A percentile compares a stretch with the other conserved stretches of the same genome.
Conservation (phyloP, 2,113 vertebrate species). For the Cardinalis cardinalis region DNA sequence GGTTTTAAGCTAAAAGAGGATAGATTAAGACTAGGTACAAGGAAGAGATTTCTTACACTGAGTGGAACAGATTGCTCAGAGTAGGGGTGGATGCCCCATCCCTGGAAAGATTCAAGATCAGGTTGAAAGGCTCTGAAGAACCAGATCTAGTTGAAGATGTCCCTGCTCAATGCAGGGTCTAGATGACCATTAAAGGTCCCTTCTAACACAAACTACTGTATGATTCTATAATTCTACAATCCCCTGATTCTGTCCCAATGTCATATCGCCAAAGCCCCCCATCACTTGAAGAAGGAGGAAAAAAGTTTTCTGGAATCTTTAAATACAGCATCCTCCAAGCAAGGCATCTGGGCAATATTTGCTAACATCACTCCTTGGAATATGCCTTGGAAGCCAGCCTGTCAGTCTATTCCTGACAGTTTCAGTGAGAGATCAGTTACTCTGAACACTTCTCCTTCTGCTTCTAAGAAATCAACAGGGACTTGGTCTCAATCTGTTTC, state of each 20-base stretch:
- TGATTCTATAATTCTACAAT: not conserved
- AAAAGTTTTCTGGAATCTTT: not conserved
- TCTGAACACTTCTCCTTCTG: not conserved
- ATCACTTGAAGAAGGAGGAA: not conserved
- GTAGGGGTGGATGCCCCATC: too few species aligned
- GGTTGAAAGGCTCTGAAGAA: not conserved
- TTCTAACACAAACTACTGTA: not conserved
- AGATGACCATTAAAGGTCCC: not conserved
- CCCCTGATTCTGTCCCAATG: not conserved
- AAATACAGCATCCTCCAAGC: not conserved
- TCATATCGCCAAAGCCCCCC: not conserved
- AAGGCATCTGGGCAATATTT: not conserved
- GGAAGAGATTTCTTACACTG: not conserved
- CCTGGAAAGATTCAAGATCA: not conserved
- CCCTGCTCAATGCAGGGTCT: not conserved
- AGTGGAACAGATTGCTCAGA: not conserved
- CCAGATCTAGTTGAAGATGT: not conserved
- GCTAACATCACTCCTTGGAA: not conserved
- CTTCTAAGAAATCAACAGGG: not conserved
- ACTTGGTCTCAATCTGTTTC: not conserved
- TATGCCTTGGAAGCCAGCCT: not conserved
- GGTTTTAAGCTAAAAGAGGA: not conserved
- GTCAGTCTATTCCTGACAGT: not conserved
- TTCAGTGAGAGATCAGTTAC: not conserved
- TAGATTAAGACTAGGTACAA: not conserved